phyloP scores from a whole-genome alignment of 2,888 invertebrate species.

The Cynaeus angustus region DNA sequence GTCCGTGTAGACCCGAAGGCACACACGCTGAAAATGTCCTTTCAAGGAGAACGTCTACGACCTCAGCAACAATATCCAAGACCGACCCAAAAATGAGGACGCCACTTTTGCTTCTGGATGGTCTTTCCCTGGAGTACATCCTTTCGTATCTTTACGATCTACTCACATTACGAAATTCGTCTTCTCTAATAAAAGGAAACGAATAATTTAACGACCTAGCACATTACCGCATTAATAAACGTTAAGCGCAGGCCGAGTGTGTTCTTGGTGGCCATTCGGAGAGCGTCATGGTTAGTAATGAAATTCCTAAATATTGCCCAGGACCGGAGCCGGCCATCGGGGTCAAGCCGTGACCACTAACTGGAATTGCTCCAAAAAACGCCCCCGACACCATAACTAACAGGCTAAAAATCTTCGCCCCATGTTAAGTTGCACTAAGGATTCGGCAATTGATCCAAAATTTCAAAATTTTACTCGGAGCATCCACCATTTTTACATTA shows the following conservation, averaged over 20 bases:
- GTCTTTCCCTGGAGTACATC: conserved; percentile 34
- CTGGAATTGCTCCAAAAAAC: conserved; percentile 58
- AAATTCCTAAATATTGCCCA: conserved; percentile 58
- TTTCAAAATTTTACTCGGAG: no score
- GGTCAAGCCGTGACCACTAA: conserved; percentile 50
- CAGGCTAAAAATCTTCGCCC: neutral
- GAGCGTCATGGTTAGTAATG: conserved; percentile 46
- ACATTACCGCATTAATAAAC: conserved; percentile 50
- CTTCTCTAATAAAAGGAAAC: conserved; percentile 43
- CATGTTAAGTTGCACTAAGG: no score
- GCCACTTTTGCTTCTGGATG: conserved; percentile 7
- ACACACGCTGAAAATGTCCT: conserved; percentile 32
- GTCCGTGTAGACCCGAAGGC: conserved; percentile 23
- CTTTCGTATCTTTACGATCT: conserved; percentile 41
- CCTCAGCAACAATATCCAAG: conserved; percentile 26
- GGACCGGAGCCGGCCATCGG: conserved; percentile 41
- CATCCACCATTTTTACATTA: no score
- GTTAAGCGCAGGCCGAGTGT: conserved; percentile 42
- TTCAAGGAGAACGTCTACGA: conserved; percentile 37
- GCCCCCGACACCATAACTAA: conserved; percentile 7
- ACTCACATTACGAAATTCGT: conserved; percentile 42
- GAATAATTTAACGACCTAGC: conserved; percentile 43
- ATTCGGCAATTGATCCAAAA: no score
- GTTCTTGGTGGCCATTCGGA: conserved; percentile 40
- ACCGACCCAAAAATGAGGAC: conserved; percentile 25